Evolutionary conservation across 1,140 invertebrate species (phyloP).

Genomic region (Anoplolepis gracilipes): DNA sequence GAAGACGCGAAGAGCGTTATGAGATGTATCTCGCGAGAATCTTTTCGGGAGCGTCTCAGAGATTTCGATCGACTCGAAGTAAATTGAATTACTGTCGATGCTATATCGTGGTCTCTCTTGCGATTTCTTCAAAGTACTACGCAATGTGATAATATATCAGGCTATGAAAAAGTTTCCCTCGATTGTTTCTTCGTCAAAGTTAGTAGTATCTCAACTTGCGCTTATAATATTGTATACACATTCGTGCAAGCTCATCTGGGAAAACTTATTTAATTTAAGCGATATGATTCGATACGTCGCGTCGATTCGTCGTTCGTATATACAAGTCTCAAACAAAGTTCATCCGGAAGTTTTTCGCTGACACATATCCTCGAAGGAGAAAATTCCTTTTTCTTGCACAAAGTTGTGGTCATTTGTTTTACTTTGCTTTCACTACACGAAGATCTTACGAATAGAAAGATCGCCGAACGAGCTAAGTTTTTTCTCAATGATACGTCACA

Average conservation of each 20-base stretch:
- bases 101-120: not conserved
- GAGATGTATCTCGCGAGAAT: conserved; percentile 1
- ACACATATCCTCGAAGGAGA: conserved; percentile 67
- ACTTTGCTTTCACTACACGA: conserved; percentile 70
- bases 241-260: conserved; percentile 40
- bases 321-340: conserved; percentile 76
- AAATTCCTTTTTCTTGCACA: conserved; percentile 57
- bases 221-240: conserved; percentile 42
- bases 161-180: conserved; percentile 60
- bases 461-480: conserved; percentile 59
- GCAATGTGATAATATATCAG: conserved; percentile 23
- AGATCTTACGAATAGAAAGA: conserved; percentile 56
- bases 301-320: conserved; percentile 70
- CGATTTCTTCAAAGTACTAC: not conserved
- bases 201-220: not conserved
- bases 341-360: conserved; percentile 65
- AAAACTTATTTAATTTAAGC: conserved; percentile 78
- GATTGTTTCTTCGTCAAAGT: conserved; percentile 32
- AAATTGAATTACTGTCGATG: conserved; percentile 50
- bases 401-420: conserved; percentile 73
- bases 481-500: conserved; percentile 9
- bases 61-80: conserved; percentile 29
- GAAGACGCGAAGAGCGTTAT: not conserved
- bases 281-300: conserved; percentile 78
- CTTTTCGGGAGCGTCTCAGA: conserved; percentile 13